Conservation (phyloP, 2,888 invertebrate genomes). For the Cylindroiulus punctatus region DNA sequence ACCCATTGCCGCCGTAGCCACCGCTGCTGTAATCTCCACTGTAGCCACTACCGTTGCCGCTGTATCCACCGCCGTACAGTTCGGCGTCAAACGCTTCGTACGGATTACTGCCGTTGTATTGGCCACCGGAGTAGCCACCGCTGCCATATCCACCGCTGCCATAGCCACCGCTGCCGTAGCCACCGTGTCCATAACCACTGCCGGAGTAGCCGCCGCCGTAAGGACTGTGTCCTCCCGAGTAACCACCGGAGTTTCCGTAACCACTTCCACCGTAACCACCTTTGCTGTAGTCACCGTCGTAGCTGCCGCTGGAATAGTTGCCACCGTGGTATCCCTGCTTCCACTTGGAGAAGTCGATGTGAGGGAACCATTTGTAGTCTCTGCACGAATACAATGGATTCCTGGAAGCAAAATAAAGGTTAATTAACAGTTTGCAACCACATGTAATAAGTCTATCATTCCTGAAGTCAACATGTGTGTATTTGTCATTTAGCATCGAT, state of each 20-base stretch:
- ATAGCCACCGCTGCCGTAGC: not conserved
- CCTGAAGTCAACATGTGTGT: not conserved
- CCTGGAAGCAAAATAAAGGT: slow-evolving; percentile 6
- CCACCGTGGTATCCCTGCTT: slow-evolving; percentile 19
- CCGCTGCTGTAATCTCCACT: not conserved
- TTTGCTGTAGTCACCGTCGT: not conserved
- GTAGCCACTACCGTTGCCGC: not conserved
- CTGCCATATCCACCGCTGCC: not conserved
- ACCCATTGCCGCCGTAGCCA: not conserved
- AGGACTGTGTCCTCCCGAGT: no score
- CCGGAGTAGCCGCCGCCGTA: not conserved
- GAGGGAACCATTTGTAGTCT: slow-evolving; percentile 27
- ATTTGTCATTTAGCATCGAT: no score
- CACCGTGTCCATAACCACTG: slow-evolving; percentile 28
- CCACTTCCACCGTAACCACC: slow-evolving; percentile 35
- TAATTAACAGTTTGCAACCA: no score
- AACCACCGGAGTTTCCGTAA: not conserved
- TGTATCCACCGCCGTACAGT: not conserved
- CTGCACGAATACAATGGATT: slow-evolving; percentile 33
- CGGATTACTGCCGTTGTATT: not conserved
- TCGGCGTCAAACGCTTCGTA: slow-evolving; percentile 18
- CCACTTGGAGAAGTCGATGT: slow-evolving; percentile 49
- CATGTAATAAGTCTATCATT: no score
- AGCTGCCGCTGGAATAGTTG: not conserved
- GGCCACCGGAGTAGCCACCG: not conserved